Evolutionary conservation across 2,888 invertebrate species (phyloP).

Genomic region (Rhimphoctona megacephalus): DNA sequence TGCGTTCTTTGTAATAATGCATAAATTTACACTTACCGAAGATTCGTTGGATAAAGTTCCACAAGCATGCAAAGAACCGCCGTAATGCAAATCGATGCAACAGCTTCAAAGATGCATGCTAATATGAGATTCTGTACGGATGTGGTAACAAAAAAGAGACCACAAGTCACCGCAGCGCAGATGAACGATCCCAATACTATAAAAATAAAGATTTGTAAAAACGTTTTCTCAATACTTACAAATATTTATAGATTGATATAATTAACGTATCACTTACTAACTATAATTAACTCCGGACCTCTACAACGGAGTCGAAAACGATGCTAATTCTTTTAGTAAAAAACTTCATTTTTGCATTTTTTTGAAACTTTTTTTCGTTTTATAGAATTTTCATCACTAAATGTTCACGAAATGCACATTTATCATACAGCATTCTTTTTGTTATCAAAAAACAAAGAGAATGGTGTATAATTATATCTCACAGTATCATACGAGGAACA

Average conservation of each 20-base stretch:
- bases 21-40: slow-evolving; percentile 87
- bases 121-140: slow-evolving; percentile 91
- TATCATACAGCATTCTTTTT: too few species aligned
- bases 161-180: slow-evolving; percentile 90
- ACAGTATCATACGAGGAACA: too few species aligned
- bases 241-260: background rate
- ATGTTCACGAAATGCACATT: too few species aligned
- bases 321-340: too few species aligned
- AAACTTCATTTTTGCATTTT: too few species aligned
- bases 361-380: too few species aligned
- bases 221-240: background rate
- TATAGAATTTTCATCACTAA: too few species aligned
- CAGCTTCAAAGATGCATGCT: slow-evolving; percentile 92
- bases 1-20: background rate
- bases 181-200: slow-evolving; percentile 91
- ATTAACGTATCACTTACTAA: background rate
- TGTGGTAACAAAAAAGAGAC: slow-evolving; percentile 90
- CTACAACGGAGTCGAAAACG: too few species aligned
- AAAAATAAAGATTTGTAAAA: slow-evolving; percentile 67
- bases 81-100: slow-evolving; percentile 92
- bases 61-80: slow-evolving; percentile 92
- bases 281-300: too few species aligned
- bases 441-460: too few species aligned
- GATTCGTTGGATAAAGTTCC: slow-evolving; percentile 92
- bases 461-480: too few species aligned